phyloP scores from a whole-genome alignment of 92 coral and sea anemone genomes.

The Bergia puertoricense region DNA sequence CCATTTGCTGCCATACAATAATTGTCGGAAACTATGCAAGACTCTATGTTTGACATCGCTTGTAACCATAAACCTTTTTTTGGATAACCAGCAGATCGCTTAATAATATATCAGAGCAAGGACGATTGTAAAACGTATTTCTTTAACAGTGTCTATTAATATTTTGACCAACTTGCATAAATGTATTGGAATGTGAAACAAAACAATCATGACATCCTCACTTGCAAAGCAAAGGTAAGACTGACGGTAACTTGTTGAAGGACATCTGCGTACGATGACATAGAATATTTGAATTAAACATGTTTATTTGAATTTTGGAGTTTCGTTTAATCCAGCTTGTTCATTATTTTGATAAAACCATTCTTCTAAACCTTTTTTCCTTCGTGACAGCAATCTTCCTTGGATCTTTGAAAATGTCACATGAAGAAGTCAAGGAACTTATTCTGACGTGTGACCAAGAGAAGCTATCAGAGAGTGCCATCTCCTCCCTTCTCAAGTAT shows the following conservation, averaged over 20 bases:
- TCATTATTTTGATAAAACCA: neutral
- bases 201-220: neutral
- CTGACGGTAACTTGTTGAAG: neutral
- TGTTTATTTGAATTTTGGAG: neutral
- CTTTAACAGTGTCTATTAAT: neutral
- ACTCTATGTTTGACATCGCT: neutral
- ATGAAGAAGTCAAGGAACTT: slow-evolving; percentile 70
- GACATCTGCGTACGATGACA: neutral
- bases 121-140: too few relatives aligned
- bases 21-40: neutral
- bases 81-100: neutral
- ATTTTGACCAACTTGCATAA: too few relatives aligned
- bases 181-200: neutral
- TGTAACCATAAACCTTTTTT: too few relatives aligned
- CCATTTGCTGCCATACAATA: neutral
- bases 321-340: too few relatives aligned
- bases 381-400: slow-evolving; percentile 88
- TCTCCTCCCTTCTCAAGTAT: slow-evolving; percentile 87
- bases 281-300: neutral
- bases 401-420: slow-evolving; percentile 86
- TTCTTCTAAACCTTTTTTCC: neutral
- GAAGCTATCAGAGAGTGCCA: slow-evolving; percentile 82
- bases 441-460: slow-evolving; percentile 90
- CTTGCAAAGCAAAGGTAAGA: neutral
- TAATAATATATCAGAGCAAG: neutral